phyloP scores from a whole-genome alignment of 2,888 invertebrate species.

The Cerastis rubricosa region DNA sequence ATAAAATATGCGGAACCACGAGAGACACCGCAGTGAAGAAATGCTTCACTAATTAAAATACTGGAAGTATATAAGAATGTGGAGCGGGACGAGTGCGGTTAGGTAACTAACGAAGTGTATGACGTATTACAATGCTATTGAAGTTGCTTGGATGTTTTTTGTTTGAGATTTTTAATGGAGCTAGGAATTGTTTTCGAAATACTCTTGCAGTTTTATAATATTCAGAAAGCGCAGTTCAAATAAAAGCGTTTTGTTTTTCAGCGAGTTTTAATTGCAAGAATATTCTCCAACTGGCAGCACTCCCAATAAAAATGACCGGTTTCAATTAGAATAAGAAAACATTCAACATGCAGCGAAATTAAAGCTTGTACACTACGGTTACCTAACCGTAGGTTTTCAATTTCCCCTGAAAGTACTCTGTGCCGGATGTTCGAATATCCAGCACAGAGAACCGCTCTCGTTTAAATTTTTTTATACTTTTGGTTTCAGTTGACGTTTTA shows the following conservation, averaged over 20 bases:
- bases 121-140: constrained; percentile 9
- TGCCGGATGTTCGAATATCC: constrained; percentile 11
- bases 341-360: constrained; percentile 10
- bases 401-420: not conserved
- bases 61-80: constrained; percentile 30
- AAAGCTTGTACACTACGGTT: no score
- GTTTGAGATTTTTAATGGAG: not conserved
- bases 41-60: constrained; percentile 56
- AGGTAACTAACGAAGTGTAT: constrained; percentile 15
- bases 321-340: not conserved
- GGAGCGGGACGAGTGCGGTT: constrained; percentile 17
- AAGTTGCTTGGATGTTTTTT: constrained; percentile 13
- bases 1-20: constrained; percentile 48
- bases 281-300: not conserved
- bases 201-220: not conserved
- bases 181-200: not conserved
- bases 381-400: not conserved
- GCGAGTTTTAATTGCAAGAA: not conserved
- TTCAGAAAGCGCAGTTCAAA: not conserved
- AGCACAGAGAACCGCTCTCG: constrained; percentile 44
- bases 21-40: constrained; percentile 26
- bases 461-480: constrained; percentile 58
- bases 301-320: not conserved
- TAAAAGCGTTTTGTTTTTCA: not conserved
- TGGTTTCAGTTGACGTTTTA: constrained; percentile 16